phyloP scores from a whole-genome alignment of 2,888 invertebrate species.

The Pseudoips prasinana region DNA sequence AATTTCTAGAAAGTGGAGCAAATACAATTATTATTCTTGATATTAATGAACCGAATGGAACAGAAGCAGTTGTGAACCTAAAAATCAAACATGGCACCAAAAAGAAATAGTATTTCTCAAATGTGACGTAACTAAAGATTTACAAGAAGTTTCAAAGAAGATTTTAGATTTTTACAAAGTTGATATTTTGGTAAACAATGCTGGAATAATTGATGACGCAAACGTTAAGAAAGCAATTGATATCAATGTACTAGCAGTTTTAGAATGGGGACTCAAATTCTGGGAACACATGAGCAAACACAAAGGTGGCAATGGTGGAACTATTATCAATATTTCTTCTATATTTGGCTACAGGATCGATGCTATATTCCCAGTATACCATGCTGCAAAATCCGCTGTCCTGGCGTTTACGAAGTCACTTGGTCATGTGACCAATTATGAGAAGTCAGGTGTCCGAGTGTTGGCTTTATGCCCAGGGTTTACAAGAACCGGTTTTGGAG shows the following conservation, averaged over 20 bases:
- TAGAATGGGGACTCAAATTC: conserved; percentile 73
- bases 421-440: conserved; percentile 63
- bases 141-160: conserved; percentile 58
- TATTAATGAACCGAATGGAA: conserved; percentile 49
- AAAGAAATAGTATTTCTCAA: conserved; percentile 64
- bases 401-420: conserved; percentile 75
- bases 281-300: conserved; percentile 81
- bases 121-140: conserved; percentile 73
- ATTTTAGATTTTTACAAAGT: conserved; percentile 53
- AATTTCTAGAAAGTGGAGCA: conserved; percentile 63
- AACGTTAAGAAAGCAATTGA: conserved; percentile 43
- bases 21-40: conserved; percentile 44
- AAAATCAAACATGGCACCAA: conserved; percentile 56
- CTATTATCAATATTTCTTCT: conserved; percentile 85
- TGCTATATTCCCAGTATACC: conserved; percentile 80
- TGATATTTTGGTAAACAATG: conserved; percentile 69
- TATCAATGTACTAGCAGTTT: conserved; percentile 55
- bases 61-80: conserved; percentile 60
- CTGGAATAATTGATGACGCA: conserved; percentile 54
- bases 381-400: conserved; percentile 82
- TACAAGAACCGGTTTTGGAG: too few relatives aligned
- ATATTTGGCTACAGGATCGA: conserved; percentile 78
- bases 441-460: conserved; percentile 73
- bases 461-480: too few relatives aligned
- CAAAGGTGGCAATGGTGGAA: conserved; percentile 81